Evolutionary conservation across 1,140 invertebrate species (phyloP), one percentile per base, ranked within the genome.

Genomic region (Prorops nasuta): DNA sequence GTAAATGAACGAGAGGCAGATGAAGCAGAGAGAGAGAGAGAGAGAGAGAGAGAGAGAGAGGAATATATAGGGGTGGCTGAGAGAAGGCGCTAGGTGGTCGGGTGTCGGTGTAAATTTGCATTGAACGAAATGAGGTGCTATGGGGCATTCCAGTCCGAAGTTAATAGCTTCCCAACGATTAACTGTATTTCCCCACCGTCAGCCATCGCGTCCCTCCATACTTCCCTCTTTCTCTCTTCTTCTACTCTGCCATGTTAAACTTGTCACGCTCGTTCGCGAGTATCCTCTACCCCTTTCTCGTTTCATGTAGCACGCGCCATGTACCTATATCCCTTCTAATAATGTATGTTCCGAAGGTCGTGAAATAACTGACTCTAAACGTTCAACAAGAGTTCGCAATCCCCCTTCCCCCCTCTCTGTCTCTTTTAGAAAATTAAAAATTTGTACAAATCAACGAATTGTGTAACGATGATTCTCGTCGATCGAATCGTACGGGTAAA

Each of bases 121-220:
- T 76, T 66, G 72, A 69, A 67, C 67, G 66, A 67, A 74, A 71
- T 67, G 68, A 69, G 67, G 58, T 59, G 60, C 63, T 67, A 67
- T 61, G 60, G 60, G 59, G 60, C 69, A 76, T 76, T 75, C 72
- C 74, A 70, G 64, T 59, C 58, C 60, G 54, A 66, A 73, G 69
- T 76, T 76, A 75, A 76, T 74, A 75, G 72, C 72, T 69, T 69
- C 51, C 66, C 66, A 72, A 74, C 74, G 72, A 75, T 76, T 74
- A 76, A 76, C 67, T 64, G 70, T 72, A 68, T 65, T 62, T 60
- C 66, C 60, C 59, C 54, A 37, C 44, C 54, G n/a, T n/a, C n/a
- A n/a, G n/a, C n/a, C n/a, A n/a, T 7, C 34, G 6, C 15, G 34
- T 15, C 14, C 34, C 34, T n/a, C 15, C 34, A 9, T 35, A 14